Evolutionary conservation across 2,888 invertebrate species (phyloP), one percentile per base, ranked within the genome.

Genomic region (Chirona hameri): DNA sequence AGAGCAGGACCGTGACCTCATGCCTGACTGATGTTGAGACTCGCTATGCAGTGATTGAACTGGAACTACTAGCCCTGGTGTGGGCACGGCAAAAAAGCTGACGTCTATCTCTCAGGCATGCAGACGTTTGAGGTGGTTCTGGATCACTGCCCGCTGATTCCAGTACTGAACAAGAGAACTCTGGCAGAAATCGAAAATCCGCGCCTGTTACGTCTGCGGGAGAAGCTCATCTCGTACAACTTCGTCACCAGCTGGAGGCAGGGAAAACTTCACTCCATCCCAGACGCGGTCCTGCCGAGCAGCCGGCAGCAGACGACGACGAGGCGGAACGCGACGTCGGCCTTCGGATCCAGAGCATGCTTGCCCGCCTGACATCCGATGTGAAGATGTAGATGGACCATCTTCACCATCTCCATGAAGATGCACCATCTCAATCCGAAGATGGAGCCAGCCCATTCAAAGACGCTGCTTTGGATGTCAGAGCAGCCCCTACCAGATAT

Each of bases 81-180:
- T 83, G 82, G 82, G 79, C 82, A 29, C 48, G 81, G 81, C 69
- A 31, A 29, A 3, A 83, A 83, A 60, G 83, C 39, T 60, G 14
- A 31, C 24, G 15, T 27, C 21, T 82, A 69, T 46, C 52, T 83
- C 27, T 48, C 18, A 27, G 83, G 83, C 31, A 55, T 84, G n/a
- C 81, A 18, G 24, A 46, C 15, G 46, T 83, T 83, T 48, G 48
- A 48, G 24, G 18, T 83, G 2, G 48, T 79, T 46, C 31, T 69
- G 10, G 83, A 83, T 82, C 83, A 83, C 69, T n/a, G 65, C 29
- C 83, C 83, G 29, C 81, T 83, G 39, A 81, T 83, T 18, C 83
- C 82, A 21, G 83, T 83, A 21, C 31, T 83, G 29, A 83, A 83
- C 80, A 80, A 57, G 55, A 80, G 80, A 27, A 39, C 46, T 12